These are phyloP conservation scores for Coptodon rendalli DNA, from an alignment of 2,113 vertebrate genomes.

Conservation along the genomic window DNA sequence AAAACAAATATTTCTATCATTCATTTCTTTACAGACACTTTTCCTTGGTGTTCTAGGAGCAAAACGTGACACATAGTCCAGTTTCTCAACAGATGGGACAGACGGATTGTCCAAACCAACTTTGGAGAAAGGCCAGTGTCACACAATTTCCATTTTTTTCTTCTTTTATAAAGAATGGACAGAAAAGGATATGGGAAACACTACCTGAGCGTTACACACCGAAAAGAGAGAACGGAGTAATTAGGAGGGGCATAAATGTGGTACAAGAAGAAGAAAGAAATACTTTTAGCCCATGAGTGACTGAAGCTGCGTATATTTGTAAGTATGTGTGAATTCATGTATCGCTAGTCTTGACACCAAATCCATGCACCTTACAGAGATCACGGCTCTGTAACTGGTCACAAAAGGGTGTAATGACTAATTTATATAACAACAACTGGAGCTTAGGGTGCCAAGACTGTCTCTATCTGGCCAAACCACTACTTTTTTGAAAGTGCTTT, in stretches of 20 bases:
- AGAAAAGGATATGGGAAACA: background rate
- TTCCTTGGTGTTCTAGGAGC: background rate
- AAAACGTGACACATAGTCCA: background rate
- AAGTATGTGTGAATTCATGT: background rate
- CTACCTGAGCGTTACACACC: background rate
- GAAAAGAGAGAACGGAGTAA: constrained; percentile 4
- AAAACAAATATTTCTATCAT: background rate
- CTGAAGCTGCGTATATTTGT: background rate
- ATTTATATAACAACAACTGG: constrained; percentile 4
- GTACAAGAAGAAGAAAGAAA: background rate
- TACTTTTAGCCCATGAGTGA: constrained; percentile 34
- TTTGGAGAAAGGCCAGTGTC: background rate
- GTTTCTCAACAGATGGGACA: background rate
- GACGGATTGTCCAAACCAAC: background rate
- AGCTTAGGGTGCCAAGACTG: background rate
- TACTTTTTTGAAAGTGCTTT: background rate
- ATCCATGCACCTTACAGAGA: background rate
- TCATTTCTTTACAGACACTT: background rate
- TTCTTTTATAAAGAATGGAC: background rate
- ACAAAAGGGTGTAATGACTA: constrained; percentile 3
- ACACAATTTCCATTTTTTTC: background rate
- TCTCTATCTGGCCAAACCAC: background rate
- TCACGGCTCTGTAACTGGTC: constrained; percentile 1
- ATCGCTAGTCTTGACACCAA: background rate
- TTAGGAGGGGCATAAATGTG: background rate